These are phyloP conservation scores for Psophia crepitans DNA, from an alignment of 2,113 vertebrate species.

Conservation along the genomic window DNA sequence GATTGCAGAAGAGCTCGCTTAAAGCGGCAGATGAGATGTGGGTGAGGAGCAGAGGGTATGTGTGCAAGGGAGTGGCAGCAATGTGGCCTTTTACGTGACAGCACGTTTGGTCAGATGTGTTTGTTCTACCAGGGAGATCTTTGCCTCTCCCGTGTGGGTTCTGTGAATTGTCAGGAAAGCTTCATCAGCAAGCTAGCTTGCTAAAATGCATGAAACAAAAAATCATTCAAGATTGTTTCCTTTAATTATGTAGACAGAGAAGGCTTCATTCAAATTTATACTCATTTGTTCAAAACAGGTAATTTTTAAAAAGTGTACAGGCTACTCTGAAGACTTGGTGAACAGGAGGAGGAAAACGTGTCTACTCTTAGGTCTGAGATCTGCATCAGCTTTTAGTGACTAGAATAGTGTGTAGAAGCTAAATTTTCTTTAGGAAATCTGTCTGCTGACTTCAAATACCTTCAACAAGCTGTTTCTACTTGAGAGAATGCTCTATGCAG, in stretches of 20 bases:
- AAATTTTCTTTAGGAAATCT: background rate
- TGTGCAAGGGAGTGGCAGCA: background rate
- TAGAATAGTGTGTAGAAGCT: background rate
- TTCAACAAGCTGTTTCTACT: background rate
- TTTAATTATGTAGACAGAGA: background rate
- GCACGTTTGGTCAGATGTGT: background rate
- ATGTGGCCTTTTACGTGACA: rapidly evolving
- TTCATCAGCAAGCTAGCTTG: background rate
- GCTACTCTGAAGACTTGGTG: background rate
- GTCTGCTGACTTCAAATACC: background rate
- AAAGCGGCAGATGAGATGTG: background rate
- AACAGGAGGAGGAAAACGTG: background rate
- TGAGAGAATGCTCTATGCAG: background rate
- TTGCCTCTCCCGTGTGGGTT: background rate
- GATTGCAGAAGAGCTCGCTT: background rate
- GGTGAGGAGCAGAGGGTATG: background rate
- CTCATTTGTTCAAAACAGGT: background rate
- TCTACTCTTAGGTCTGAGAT: background rate
- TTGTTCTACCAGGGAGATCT: background rate
- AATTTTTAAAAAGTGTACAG: background rate
- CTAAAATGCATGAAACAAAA: background rate
- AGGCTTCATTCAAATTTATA: background rate
- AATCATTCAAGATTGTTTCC: background rate
- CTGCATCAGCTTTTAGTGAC: background rate
- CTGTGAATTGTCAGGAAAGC: background rate